Conservation (phyloP, 2,797 vertebrate genomes). For the Coccyzus lansbergi region DNA sequence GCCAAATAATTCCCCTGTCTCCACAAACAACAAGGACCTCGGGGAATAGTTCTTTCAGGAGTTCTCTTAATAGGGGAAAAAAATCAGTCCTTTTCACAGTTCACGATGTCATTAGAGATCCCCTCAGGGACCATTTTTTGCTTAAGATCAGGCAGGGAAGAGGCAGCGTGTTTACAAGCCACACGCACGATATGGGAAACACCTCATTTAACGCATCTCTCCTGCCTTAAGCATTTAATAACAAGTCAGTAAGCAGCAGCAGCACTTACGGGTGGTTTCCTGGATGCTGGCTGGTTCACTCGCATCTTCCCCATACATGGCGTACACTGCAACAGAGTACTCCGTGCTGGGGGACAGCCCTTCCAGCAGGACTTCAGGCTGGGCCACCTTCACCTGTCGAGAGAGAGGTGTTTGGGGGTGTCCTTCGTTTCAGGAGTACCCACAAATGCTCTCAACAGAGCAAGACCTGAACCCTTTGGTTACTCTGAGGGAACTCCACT, state of each 20-base stretch:
- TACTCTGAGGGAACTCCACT: not conserved
- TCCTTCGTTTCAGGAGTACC: not conserved
- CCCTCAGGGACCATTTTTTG: not conserved
- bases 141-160: not conserved
- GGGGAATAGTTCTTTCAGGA: not conserved
- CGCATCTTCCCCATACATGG: constrained; percentile 87
- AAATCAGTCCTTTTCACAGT: not conserved
- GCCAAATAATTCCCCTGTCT: not conserved
- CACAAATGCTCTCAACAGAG: not conserved
- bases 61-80: not conserved
- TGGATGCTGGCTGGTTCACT: constrained; percentile 87
- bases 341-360: constrained; percentile 84
- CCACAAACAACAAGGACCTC: not conserved
- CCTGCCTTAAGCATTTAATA: not conserved
- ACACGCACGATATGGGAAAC: not conserved
- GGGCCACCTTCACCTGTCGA: constrained; percentile 85
- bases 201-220: not conserved
- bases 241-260: not conserved
- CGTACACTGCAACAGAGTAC: constrained; percentile 88
- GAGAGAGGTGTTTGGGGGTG: not conserved
- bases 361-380: constrained; percentile 82
- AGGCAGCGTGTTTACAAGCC: not conserved
- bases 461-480: not conserved
- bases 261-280: constrained; percentile 85
- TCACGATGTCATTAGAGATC: not conserved